A percentile compares a stretch with the other conserved stretches of the same genome.
Conservation (phyloP, 2,797 vertebrate species). For the Gephyroberyx darwinii region DNA sequence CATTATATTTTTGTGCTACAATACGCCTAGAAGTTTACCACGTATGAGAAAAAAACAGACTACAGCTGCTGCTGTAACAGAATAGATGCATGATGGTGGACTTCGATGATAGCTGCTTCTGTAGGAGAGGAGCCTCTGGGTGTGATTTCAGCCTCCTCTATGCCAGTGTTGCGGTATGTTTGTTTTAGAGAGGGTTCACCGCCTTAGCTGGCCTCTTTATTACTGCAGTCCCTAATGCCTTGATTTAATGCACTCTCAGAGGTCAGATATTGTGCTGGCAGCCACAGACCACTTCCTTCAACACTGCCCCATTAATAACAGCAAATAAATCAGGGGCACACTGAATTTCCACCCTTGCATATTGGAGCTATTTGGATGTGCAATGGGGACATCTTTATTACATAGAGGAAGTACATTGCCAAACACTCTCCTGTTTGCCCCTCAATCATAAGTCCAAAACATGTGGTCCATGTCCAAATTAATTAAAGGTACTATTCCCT, state of each 20-base stretch:
- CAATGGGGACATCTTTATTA: conserved; percentile 71
- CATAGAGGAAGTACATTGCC: conserved; percentile 57
- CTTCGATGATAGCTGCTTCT: conserved; percentile 13
- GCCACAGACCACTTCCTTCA: conserved; percentile 75
- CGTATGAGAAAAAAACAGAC: background rate
- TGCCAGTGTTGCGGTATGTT: conserved; percentile 63
- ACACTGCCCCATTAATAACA: conserved; percentile 76
- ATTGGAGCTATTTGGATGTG: conserved; percentile 65
- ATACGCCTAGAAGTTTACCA: background rate
- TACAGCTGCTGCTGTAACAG: conserved; percentile 6
- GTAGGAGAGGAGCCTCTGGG: conserved; percentile 32
- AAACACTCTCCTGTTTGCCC: conserved; percentile 60
- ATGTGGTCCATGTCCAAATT: conserved; percentile 59
- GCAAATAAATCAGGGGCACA: conserved; percentile 76
- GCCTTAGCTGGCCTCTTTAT: conserved; percentile 75
- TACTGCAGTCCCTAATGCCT: conserved; percentile 74
- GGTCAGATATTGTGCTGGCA: conserved; percentile 80
- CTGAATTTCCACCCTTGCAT: conserved; percentile 70
- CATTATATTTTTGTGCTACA: background rate
- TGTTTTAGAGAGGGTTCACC: conserved; percentile 70
- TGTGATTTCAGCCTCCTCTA: conserved; percentile 49
- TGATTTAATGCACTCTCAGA: conserved; percentile 81
- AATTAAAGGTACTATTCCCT: conserved; percentile 63
- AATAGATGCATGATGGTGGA: conserved; percentile 1
- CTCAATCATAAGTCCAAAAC: conserved; percentile 52